Conservation (phyloP, 2,113 vertebrate genomes). For the Cryptomyrus ogoouensis region DNA sequence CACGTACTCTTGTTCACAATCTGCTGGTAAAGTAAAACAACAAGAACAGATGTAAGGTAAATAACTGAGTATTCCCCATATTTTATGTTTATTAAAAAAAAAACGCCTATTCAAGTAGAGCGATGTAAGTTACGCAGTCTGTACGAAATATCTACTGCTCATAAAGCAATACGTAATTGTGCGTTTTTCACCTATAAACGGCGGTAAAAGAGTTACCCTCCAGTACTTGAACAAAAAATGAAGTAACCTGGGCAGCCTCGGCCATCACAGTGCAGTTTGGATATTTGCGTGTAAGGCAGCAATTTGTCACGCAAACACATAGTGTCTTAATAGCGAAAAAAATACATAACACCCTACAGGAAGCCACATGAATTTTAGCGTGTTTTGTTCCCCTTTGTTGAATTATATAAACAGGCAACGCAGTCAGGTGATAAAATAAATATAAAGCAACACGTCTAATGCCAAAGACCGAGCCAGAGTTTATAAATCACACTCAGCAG, state of each 20-base stretch:
- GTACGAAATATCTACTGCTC: not conserved
- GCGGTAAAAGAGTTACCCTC: not conserved
- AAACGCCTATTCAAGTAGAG: not conserved
- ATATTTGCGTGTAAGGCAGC: not conserved
- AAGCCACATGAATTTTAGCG: not conserved
- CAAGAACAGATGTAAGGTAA: not conserved
- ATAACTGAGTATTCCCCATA: not conserved
- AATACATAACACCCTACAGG: not conserved
- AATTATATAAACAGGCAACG: not conserved
- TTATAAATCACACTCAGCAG: not conserved
- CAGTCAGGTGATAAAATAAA: not conserved
- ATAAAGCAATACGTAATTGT: not conserved
- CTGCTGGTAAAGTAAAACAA: not conserved
- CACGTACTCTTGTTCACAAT: not conserved
- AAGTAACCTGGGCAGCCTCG: not conserved
- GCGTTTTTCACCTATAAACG: not conserved
- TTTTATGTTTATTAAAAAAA: not conserved
- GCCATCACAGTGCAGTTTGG: not conserved
- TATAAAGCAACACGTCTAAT: not conserved
- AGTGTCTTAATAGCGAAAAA: not conserved
- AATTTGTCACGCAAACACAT: not conserved
- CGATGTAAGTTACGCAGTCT: not conserved
- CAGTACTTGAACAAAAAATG: not conserved
- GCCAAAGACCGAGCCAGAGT: not conserved
- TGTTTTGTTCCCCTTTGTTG: not conserved